Conservation (phyloP, 2,888 invertebrate species). For the Tetheella fluctuosa region DNA sequence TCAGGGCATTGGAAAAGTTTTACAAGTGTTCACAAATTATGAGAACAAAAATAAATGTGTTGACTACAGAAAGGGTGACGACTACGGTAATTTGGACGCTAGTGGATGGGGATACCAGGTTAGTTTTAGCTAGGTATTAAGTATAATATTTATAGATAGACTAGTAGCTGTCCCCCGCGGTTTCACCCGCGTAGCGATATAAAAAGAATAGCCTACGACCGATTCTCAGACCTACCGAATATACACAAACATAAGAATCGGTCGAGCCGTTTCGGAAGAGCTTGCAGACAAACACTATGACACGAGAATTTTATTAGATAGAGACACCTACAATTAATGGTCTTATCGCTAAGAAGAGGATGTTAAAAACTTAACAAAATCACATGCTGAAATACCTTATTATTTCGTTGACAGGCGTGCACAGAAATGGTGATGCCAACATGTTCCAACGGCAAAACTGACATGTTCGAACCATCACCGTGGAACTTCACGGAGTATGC, state of each 20-base stretch:
- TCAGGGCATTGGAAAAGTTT: slow-evolving; percentile 86
- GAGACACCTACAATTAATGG: no score
- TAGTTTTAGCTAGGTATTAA: slow-evolving; percentile 17
- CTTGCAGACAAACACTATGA: no score
- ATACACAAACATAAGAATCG: no score
- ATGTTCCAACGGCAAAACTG: slow-evolving; percentile 89
- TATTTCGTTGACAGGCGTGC: slow-evolving; percentile 87
- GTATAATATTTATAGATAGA: no score
- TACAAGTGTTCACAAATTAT: slow-evolving; percentile 92
- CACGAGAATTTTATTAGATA: no score
- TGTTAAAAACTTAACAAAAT: no score
- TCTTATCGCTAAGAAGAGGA: no score
- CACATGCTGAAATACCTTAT: background rate
- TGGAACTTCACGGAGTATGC: slow-evolving; percentile 90
- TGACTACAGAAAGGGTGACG: slow-evolving; percentile 81
- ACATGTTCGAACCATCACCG: slow-evolving; percentile 91
- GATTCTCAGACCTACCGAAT: no score
- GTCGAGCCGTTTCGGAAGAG: no score
- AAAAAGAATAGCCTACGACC: no score
- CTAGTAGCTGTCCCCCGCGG: no score
- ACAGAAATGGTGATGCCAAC: slow-evolving; percentile 99
- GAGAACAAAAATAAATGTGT: slow-evolving; percentile 89
- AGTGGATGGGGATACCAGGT: slow-evolving; percentile 94
- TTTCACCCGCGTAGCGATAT: no score
- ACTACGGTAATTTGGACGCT: slow-evolving; percentile 85